Base-by-base conservation (phyloP, 92 coral and sea anemone genomes). In the Epizoanthus scotinus region DNA sequence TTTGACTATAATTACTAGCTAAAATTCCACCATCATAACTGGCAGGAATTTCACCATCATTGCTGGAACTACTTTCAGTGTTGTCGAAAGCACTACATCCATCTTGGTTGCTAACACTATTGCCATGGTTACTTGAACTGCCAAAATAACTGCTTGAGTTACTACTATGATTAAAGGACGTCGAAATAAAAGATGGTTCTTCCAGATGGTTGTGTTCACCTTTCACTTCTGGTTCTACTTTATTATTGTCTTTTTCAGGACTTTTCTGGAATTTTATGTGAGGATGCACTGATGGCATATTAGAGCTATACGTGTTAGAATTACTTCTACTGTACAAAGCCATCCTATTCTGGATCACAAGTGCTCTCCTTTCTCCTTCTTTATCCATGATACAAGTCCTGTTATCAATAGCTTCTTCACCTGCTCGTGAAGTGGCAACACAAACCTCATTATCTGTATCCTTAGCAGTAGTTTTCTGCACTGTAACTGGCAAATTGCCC, bases 251-350 rank as follows among this genome's bases (percentile, higher is more conserved):
- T n/a, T 7, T 13, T 7, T 20, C 26, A 20, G 19, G 7, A 36
- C 15, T 44, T 20, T 74, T 29, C 38, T 58, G 67, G 26, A 22
- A 38, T 57, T 34, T 12, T 34, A 38, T 29, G 22, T 19, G 10
- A 18, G 3, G 25, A 47, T 12, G 17, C 2, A 13, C 12, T 3
- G 14, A 10, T 47, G 52, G 9, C 52, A 9, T 10, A 47, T 47
- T 15, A 27, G 42, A 56, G 66, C 21, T 13, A 19, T 57, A 52
- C 52, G 18, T 40, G 17, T 63, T 52, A 7, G 68, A 53, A 42
- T 71, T 63, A 50, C 19, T 57, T 70, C 77, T 38, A 47, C 20
- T 63, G 31, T 21, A 67, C 14, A 25, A 71, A 53, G 55, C 24
- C 19, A 20, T 34, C 9, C 14, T 31, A 25, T 57, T 34, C 36